Percentiles rank a stretch among this genome's conserved stretches.
These are phyloP conservation scores for Coracopsis vasa DNA, from an alignment of 2,113 vertebrate genomes.

Conservation along the genomic window DNA sequence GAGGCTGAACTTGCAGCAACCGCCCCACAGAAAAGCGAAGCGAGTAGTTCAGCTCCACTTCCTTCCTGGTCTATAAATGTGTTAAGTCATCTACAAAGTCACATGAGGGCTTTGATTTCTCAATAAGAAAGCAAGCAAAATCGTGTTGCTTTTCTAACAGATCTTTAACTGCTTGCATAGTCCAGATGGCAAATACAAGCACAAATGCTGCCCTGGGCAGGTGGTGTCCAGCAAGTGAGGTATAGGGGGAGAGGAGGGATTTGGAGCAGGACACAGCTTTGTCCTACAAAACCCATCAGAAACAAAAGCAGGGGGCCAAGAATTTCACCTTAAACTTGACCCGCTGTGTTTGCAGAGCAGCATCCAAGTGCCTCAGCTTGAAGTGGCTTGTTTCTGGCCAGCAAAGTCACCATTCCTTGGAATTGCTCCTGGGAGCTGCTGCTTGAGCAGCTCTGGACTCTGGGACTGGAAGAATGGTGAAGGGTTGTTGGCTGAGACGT, in stretches of 20 bases:
- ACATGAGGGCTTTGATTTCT: conserved; percentile 50
- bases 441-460: neutral
- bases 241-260: neutral
- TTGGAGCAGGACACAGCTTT: neutral
- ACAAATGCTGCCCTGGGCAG: neutral
- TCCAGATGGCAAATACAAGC: neutral
- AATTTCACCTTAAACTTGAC: conserved; percentile 5
- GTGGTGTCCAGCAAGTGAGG: neutral
- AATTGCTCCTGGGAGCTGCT: neutral
- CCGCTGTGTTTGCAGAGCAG: neutral
- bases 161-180: neutral
- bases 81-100: conserved; percentile 60
- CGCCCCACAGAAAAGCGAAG: neutral
- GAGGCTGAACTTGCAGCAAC: neutral
- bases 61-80: conserved; percentile 65
- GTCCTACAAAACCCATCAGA: neutral
- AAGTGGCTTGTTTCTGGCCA: neutral
- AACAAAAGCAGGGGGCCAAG: neutral
- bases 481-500: neutral
- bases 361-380: neutral
- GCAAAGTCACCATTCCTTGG: neutral
- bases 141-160: neutral
- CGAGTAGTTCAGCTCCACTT: conserved; percentile 56
- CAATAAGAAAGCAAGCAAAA: neutral
- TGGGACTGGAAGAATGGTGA: neutral